A percentile compares a stretch with the other conserved stretches of the same genome.
These are phyloP conservation scores for Rhadinocentrus ornatus DNA, from an alignment of 2,797 vertebrate species.

Conservation along the genomic window DNA sequence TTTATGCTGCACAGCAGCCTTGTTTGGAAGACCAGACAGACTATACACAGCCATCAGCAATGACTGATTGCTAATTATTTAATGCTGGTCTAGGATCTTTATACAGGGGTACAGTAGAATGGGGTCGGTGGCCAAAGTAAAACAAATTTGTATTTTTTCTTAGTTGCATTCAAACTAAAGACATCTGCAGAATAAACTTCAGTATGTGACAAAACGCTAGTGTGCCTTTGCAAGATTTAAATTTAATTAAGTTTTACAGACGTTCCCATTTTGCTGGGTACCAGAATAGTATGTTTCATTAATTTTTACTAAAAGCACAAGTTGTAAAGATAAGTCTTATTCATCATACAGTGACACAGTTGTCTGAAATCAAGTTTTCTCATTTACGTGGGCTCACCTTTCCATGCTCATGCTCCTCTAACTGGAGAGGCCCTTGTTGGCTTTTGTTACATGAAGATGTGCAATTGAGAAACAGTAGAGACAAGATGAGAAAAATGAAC, in stretches of 20 bases:
- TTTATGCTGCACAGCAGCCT: too few species aligned
- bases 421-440: conserved; percentile 49
- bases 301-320: conserved; percentile 30
- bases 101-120: not conserved
- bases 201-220: not conserved
- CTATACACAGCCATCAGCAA: not conserved
- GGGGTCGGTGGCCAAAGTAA: not conserved
- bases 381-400: conserved; percentile 51
- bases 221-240: not conserved
- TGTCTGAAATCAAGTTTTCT: conserved; percentile 64
- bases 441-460: conserved; percentile 62
- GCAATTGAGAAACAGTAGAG: conserved; percentile 61
- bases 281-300: conserved; percentile 26
- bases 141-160: not conserved
- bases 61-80: not conserved
- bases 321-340: conserved; percentile 46
- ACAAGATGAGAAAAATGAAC: conserved; percentile 77
- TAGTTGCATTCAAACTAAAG: not conserved
- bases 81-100: not conserved
- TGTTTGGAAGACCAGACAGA: too few species aligned
- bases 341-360: conserved; percentile 41
- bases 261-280: conserved; percentile 20
- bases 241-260: conserved; percentile 26
- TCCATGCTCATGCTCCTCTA: conserved; percentile 46
- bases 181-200: not conserved